Evolutionary conservation across 2,113 vertebrate species (phyloP).

Genomic region (Pipa parva): DNA sequence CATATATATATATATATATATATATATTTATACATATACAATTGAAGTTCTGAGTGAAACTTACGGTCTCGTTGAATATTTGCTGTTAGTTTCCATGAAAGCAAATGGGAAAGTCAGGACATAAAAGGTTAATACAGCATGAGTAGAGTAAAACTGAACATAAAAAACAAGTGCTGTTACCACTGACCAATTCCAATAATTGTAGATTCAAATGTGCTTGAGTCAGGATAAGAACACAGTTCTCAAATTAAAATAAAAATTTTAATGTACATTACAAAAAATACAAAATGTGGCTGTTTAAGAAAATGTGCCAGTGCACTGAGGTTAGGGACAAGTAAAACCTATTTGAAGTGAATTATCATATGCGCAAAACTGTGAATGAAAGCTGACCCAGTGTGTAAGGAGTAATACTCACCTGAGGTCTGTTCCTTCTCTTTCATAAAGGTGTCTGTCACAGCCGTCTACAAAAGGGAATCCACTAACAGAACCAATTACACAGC

Average conservation of each 20-base stretch:
- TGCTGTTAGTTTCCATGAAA: conserved; percentile 84
- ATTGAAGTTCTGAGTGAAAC: conserved; percentile 51
- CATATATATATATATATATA: too few species aligned
- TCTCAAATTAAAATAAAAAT: not conserved
- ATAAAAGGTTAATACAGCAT: conserved; percentile 46
- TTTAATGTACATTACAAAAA: not conserved
- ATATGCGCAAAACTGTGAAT: not conserved
- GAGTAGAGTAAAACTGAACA: not conserved
- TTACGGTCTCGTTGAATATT: conserved; percentile 92
- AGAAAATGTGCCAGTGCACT: not conserved
- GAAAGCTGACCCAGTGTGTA: not conserved
- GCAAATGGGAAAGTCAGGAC: conserved; percentile 49
- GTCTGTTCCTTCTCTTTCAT: not conserved
- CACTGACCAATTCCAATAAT: not conserved
- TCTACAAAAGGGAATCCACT: too few species aligned
- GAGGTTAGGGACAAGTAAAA: too few species aligned
- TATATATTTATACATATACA: too few species aligned
- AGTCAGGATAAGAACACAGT: not conserved
- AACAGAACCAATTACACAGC: too few species aligned
- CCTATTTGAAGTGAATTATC: too few species aligned
- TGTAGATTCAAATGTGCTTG: not conserved
- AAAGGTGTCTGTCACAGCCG: too few species aligned
- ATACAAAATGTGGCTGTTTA: not conserved
- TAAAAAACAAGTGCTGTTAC: too few species aligned
- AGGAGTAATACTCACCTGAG: too few species aligned